phyloP scores from a whole-genome alignment of 2,113 vertebrate species.

The Raja brachyura region DNA sequence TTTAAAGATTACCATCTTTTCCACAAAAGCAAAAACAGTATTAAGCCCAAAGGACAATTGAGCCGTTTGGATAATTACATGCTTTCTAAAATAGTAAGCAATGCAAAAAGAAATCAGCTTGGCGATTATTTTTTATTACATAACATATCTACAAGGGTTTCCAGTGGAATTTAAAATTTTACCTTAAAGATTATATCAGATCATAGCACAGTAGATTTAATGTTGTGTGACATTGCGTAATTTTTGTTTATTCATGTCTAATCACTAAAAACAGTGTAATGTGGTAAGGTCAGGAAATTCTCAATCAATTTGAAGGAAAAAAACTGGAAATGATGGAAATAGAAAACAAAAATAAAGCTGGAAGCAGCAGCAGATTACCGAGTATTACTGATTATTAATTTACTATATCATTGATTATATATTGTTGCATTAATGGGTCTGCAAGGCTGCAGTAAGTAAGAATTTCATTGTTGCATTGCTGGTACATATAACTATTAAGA shows the following conservation, averaged over 20 bases:
- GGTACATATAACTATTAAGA: too few species aligned
- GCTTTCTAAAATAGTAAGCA: not conserved
- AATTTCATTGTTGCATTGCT: too few species aligned
- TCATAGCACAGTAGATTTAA: not conserved
- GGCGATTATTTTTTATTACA: not conserved
- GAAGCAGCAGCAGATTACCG: too few species aligned
- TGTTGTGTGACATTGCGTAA: not conserved
- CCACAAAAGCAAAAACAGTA: not conserved
- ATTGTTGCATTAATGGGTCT: too few species aligned
- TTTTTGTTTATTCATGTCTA: not conserved
- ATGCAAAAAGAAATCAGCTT: not conserved
- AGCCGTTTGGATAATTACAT: not conserved
- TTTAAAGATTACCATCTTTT: not conserved
- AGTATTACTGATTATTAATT: too few species aligned
- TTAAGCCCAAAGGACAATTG: not conserved
- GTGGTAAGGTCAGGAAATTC: not conserved
- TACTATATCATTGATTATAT: too few species aligned
- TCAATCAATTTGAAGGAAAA: not conserved
- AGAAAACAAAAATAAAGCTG: too few species aligned
- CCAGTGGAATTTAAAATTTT: not conserved
- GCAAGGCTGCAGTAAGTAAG: too few species aligned
- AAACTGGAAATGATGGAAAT: too few species aligned
- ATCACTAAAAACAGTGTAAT: not conserved
- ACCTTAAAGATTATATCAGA: not conserved
- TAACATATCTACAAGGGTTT: not conserved